Conservation (phyloP, 2,113 vertebrate species). For the Pituophis catenifer region DNA sequence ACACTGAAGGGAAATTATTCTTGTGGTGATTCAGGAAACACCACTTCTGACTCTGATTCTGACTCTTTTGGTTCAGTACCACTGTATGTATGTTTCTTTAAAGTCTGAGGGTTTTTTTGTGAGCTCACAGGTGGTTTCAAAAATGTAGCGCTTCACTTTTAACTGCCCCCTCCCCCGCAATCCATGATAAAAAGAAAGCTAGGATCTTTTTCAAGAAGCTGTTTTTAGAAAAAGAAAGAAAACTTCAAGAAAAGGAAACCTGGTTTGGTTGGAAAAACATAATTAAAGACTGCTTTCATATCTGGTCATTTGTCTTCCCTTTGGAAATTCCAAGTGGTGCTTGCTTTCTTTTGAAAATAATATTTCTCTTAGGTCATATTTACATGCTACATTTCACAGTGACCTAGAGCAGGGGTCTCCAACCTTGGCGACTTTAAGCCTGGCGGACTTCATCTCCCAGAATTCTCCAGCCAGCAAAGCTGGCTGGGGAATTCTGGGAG, state of each 20-base stretch:
- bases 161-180: slow-evolving; percentile 43
- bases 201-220: slow-evolving; percentile 49
- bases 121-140: slow-evolving; percentile 58
- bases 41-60: not conserved
- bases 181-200: slow-evolving; percentile 64
- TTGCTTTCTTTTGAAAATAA: slow-evolving; percentile 23
- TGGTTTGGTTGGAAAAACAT: slow-evolving; percentile 44
- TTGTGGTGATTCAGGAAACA: slow-evolving; percentile 56
- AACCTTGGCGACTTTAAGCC: too few relatives aligned
- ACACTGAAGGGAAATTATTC: slow-evolving; percentile 57
- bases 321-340: slow-evolving; percentile 37
- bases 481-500: too few relatives aligned
- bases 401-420: not conserved
- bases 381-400: not conserved
- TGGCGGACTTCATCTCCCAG: too few relatives aligned
- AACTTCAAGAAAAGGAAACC: not conserved
- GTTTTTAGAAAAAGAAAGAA: not conserved
- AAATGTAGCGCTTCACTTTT: slow-evolving; percentile 56
- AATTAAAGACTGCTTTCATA: slow-evolving; percentile 62
- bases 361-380: not conserved
- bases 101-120: slow-evolving; percentile 54
- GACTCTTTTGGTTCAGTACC: slow-evolving; percentile 51
- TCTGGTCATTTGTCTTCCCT: slow-evolving; percentile 13
- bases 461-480: too few relatives aligned
- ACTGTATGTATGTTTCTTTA: slow-evolving; percentile 51